Percentiles rank a stretch among this genome's conserved stretches.
Evolutionary conservation across 64 coral and sea anemone species (phyloP).

Genomic region (Trachythela sp.): DNA sequence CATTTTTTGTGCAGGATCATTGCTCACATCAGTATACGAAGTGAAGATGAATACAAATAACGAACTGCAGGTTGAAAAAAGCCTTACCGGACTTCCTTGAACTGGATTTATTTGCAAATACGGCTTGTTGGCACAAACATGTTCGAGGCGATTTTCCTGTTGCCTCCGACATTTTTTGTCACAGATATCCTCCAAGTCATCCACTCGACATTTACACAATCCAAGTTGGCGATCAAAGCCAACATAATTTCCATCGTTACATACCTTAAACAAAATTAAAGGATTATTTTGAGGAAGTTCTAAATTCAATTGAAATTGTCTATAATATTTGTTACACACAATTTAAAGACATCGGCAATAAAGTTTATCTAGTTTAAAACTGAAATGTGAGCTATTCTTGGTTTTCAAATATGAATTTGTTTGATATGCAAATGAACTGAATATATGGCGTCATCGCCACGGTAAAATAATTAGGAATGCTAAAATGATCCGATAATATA

Average conservation of each 20-base stretch:
- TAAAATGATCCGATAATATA: too few relatives aligned
- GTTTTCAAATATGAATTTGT: too few relatives aligned
- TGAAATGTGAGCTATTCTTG: too few relatives aligned
- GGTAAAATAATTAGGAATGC: too few relatives aligned
- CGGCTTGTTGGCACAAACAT: conserved; percentile 59
- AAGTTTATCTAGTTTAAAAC: too few relatives aligned
- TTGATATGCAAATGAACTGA: too few relatives aligned
- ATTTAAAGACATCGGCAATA: too few relatives aligned
- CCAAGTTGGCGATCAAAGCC: conserved; percentile 76
- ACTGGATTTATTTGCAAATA: conserved; percentile 41
- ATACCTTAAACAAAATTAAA: conserved; percentile 24
- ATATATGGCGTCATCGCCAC: too few relatives aligned
- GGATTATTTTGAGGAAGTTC: neutral
- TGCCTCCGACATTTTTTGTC: conserved; percentile 63
- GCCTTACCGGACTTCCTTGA: conserved; percentile 29
- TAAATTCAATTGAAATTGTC: neutral
- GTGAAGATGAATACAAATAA: neutral
- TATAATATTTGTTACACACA: too few relatives aligned
- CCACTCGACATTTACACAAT: conserved; percentile 73
- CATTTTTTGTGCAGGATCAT: too few relatives aligned
- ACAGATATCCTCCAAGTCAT: conserved; percentile 69
- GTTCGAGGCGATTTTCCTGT: conserved; percentile 50
- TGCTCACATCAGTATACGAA: neutral
- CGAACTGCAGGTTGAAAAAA: too few relatives aligned
- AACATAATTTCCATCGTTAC: conserved; percentile 44